Evolutionary conservation across 2,797 vertebrate genomes (phyloP), one percentile per base, ranked within the genome.

Genomic region (Tolypeutes matacus): DNA sequence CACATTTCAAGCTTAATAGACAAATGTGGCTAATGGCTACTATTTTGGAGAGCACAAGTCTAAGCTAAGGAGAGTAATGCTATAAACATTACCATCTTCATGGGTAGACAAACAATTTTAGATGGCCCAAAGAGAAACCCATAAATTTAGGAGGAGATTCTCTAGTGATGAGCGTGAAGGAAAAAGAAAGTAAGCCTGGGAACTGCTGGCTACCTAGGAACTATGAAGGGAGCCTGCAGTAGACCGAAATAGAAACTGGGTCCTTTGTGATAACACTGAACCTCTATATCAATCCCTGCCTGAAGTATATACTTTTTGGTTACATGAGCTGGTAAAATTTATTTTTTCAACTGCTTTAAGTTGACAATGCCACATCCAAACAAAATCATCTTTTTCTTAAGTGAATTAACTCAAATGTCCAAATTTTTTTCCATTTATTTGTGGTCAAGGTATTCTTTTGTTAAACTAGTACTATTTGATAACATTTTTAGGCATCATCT

Each of bases 381-480:
- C 21, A 92, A 29, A 76, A 82, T 31, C n/a, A n/a, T 62, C 69
- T 77, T 72, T 65, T 91, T 73, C 39, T 65, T 42, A 67, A 62
- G 12, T 23, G n/a, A 93, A 56, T 49, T 87, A 93, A 83, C 3
- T 65, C 34, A 76, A 46, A 85, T 25, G 29, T 12, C 86, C 64
- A 76, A 65, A 23, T 78, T 60, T 90, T 90, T 67, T 42, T 73
- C 23, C 64, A 95, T 62, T 34, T 86, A 34, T 81, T 51, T 81
- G 31, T 21, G 64, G 36, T 49, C 25, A 75, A 83, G 39, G 12
- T n/a, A 67, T 34, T 34, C 14, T 88, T 70, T 58, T 51, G 29
- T 86, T 82, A 42, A 88, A 65, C 14, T 53, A 60, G 31, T 4
- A 70, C 88, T 69, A 69, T 95, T 65, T 65, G 58, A 72, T 75